Conservation (phyloP, 2,113 vertebrate genomes). For the Eolophus roseicapilla region DNA sequence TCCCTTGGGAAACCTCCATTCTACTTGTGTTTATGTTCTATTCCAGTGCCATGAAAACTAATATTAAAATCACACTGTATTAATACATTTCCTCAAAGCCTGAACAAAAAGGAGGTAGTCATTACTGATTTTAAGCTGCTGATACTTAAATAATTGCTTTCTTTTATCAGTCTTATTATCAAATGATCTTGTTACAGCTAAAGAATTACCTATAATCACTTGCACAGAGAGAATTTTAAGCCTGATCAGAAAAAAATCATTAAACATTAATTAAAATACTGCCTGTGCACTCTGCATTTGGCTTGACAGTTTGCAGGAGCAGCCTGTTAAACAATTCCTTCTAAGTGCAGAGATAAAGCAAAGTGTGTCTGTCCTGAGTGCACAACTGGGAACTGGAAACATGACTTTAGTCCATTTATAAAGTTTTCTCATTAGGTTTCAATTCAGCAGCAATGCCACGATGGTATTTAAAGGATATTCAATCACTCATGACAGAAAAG, state of each 20-base stretch:
- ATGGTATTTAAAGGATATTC: conserved; percentile 51
- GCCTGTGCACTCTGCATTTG: background rate
- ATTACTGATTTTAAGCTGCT: conserved; percentile 45
- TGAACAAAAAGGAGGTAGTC: conserved; percentile 4
- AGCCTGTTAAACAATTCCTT: background rate
- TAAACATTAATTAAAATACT: conserved; percentile 51
- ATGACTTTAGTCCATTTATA: conserved; percentile 40
- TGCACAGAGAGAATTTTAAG: conserved; percentile 30
- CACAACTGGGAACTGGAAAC: conserved; percentile 16
- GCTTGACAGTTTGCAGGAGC: background rate
- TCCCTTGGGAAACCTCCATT: background rate
- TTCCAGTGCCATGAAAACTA: conserved; percentile 5
- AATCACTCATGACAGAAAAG: conserved; percentile 48
- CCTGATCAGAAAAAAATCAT: conserved; percentile 31
- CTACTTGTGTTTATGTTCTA: background rate
- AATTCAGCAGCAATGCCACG: conserved; percentile 18
- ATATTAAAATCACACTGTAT: background rate
- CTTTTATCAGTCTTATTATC: conserved; percentile 50
- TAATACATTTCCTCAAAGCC: conserved; percentile 25
- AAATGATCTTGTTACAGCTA: conserved; percentile 44
- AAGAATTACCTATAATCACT: conserved; percentile 50
- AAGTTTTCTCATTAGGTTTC: conserved; percentile 53
- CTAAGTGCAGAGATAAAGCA: background rate
- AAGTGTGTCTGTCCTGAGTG: background rate
- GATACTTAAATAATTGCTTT: conserved; percentile 43